Conservation (phyloP, 2,113 vertebrate species). For the Daubentonia madagascariensis region DNA sequence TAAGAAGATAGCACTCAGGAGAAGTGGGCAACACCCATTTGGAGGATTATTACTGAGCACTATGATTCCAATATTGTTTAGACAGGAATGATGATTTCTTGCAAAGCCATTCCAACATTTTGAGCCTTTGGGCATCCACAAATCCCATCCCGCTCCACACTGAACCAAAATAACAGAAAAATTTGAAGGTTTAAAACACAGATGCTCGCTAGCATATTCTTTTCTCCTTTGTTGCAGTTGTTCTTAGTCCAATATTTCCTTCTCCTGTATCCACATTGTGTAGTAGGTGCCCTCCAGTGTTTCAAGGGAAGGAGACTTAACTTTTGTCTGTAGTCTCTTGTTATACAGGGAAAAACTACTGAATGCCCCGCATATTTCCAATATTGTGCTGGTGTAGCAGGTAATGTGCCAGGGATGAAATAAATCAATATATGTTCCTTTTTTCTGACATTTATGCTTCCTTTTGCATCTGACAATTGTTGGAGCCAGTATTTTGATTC, state of each 20-base stretch:
- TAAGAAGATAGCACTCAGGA: slow-evolving; percentile 50
- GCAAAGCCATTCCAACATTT: slow-evolving; percentile 83
- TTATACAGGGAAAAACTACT: not conserved
- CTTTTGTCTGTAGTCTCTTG: not conserved
- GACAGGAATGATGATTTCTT: slow-evolving; percentile 87
- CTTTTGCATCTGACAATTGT: not conserved
- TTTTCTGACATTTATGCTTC: not conserved
- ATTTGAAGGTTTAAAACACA: slow-evolving; percentile 63
- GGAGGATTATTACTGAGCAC: slow-evolving; percentile 64
- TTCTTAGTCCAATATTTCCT: not conserved
- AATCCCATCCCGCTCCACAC: slow-evolving; percentile 80
- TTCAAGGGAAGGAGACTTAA: not conserved
- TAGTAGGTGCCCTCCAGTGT: not conserved
- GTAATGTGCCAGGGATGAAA: not conserved
- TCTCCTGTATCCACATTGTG: not conserved
- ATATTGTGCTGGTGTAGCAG: not conserved
- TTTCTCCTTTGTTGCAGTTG: not conserved
- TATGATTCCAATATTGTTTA: slow-evolving; percentile 76
- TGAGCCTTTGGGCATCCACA: slow-evolving; percentile 86
- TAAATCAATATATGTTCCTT: not conserved
- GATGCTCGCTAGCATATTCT: not conserved
- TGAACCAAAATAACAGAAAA: slow-evolving; percentile 91
- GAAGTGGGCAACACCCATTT: slow-evolving; percentile 71
- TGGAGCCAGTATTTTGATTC: not conserved
- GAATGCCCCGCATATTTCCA: not conserved